These are phyloP conservation scores for Acholoe squamosa DNA, from an alignment of 2,888 invertebrate species.

Conservation along the genomic window DNA sequence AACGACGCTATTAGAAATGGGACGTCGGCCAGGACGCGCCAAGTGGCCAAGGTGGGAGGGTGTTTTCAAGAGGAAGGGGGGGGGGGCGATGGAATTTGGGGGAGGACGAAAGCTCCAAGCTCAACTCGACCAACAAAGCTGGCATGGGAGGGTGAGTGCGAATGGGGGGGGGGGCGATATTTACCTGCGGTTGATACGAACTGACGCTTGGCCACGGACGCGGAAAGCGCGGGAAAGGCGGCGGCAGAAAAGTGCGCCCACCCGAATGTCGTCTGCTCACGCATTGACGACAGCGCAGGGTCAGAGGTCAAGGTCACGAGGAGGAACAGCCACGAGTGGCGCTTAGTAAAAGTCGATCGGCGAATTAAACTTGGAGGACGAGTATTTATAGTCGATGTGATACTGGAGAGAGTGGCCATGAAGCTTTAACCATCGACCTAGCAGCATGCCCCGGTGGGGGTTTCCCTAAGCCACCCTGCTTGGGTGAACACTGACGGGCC, in stretches of 20 bases:
- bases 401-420: not conserved
- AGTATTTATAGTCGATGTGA: conserved; percentile 7
- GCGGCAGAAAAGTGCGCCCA: not conserved
- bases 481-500: not conserved
- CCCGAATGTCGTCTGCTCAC: not conserved
- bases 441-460: not conserved
- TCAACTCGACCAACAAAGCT: conserved; percentile 33
- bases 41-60: not conserved
- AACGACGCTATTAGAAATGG: conserved; percentile 37
- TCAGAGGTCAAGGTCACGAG: conserved; percentile 18
- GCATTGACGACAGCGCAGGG: not conserved
- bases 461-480: not conserved
- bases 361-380: not conserved
- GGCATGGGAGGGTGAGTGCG: not conserved
- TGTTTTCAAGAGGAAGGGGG: not conserved
- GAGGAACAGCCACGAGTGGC: not conserved
- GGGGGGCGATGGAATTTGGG: not conserved
- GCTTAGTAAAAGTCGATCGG: not conserved
- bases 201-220: conserved; percentile 10
- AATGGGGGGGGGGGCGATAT: not conserved
- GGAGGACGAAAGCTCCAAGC: not conserved
- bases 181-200: conserved; percentile 24
- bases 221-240: conserved; percentile 36
- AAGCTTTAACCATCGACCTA: not conserved
- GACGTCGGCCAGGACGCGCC: not conserved